Evolutionary conservation across 2,113 vertebrate genomes (phyloP), one percentile per base, ranked within the genome.

Genomic region (Vicugna pacos): DNA sequence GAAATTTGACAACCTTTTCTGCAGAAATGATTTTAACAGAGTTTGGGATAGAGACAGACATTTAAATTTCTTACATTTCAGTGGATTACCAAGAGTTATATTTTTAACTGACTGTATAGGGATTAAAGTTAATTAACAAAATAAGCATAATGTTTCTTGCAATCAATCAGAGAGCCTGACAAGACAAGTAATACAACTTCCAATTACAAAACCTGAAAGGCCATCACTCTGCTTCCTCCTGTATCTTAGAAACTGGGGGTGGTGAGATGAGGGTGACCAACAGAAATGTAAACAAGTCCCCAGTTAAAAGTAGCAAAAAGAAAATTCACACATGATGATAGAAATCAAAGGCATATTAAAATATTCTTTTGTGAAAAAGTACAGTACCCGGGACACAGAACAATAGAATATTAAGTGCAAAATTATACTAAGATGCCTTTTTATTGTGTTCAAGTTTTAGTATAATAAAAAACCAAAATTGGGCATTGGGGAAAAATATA

Each of bases 1-100:
- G 64, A 92, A 97, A 97, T 83, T 83, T 95, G 92, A 94, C 42
- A 91, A 64, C 0, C 2, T 82, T 91, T 96, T 90, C 22, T 50
- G 15, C 35, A 56, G 35, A 80, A 96, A 79, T 94, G 0, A 89
- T 79, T 92, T 94, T 91, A 94, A 75, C 64, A 88, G 46, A 94
- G 4, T 22, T 89, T 35, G 20, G 26, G 42, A 62, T 52, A 90
- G 48, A 93, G 17, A 52, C 14, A 93, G 76, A 32, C 20, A 87
- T 24, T 76, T n/a, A 91, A 13, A 58, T 30, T 90, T 65, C 30
- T 69, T 79, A 76, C 4, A 62, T 79, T 84, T 88, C 9, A 88
- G 28, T 52, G 75, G 22, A 76, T 65, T 90, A 24, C 10, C 12
- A 75, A 83, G 20, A 92, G 7, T 77, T 87, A 32, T 81, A 52